Conservation (phyloP, 1,140 invertebrate species). For the Drosophila ohnishii region DNA sequence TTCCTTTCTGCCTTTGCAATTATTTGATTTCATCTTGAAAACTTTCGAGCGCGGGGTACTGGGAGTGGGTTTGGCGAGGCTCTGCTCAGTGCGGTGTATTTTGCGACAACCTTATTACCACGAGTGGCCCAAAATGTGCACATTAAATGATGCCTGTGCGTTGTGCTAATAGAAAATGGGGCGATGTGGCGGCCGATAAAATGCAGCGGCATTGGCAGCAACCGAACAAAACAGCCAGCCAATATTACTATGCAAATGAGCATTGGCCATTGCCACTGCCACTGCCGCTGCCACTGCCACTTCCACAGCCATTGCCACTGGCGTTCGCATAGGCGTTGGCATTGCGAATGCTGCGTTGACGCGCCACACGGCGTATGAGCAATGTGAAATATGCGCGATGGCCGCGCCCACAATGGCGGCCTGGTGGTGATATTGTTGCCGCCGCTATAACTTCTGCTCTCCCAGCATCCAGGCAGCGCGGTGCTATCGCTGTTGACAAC, state of each 20-base stretch:
- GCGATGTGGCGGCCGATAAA: constrained; percentile 72
- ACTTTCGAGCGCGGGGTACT: constrained; percentile 41
- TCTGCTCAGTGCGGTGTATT: constrained; percentile 41
- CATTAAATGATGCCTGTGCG: constrained; percentile 79
- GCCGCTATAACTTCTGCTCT: constrained; percentile 17
- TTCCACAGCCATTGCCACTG: constrained; percentile 57
- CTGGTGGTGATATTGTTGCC: constrained; percentile 19
- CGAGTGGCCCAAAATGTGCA: constrained; percentile 60
- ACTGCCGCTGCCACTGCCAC: constrained; percentile 22
- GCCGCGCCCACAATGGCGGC: constrained; percentile 50
- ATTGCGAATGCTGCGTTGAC: constrained; percentile 39
- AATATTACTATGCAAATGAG: constrained; percentile 82
- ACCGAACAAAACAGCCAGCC: constrained; percentile 50
- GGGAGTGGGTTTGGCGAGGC: constrained; percentile 32
- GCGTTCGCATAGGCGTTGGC: constrained; percentile 35
- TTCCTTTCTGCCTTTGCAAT: constrained; percentile 67
- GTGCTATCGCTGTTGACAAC: constrained; percentile 53
- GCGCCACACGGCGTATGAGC: constrained; percentile 69
- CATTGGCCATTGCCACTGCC: constrained; percentile 50
- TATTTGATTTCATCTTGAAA: constrained; percentile 81
- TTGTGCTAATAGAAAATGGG: constrained; percentile 76
- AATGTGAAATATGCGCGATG: constrained; percentile 69
- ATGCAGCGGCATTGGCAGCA: constrained; percentile 58
- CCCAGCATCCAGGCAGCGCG: constrained; percentile 36
- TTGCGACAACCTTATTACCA: constrained; percentile 70